These are phyloP conservation scores for Danaus melanippus DNA, from an alignment of 1,140 invertebrate genomes.

Conservation along the genomic window DNA sequence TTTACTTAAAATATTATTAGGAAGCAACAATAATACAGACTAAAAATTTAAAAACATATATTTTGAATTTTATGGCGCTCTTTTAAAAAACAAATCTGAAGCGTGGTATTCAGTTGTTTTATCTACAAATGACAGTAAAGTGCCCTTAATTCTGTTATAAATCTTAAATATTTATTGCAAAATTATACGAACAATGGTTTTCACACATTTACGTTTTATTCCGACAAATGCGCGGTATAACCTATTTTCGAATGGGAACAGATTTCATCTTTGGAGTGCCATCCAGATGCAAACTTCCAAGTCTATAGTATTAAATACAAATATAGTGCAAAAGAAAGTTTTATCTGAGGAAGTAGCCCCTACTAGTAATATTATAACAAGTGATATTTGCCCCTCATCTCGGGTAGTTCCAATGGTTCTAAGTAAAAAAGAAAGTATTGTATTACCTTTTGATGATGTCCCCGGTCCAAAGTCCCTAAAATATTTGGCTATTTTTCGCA, in stretches of 20 bases:
- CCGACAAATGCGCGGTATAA: conserved; percentile 9
- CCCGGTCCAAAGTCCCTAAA: conserved; percentile 75
- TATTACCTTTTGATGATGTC: conserved; percentile 74
- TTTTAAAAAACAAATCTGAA: too few species aligned
- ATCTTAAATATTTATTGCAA: too few species aligned
- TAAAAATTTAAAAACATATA: too few species aligned
- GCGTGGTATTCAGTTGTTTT: too few species aligned
- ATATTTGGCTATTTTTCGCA: conserved; percentile 73
- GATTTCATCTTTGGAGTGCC: conserved; percentile 15
- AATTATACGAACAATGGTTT: too few species aligned
- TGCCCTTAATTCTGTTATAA: too few species aligned
- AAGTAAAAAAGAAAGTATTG: conserved; percentile 38
- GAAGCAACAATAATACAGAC: too few species aligned
- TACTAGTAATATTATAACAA: conserved; percentile 14
- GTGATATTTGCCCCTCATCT: conserved; percentile 38
- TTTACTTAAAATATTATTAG: too few species aligned
- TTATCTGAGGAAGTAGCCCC: conserved; percentile 3
- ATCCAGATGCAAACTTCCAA: conserved; percentile 23
- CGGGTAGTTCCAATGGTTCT: conserved; percentile 44
- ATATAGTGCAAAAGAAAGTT: conserved; percentile 6
- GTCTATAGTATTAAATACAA: conserved; percentile 14
- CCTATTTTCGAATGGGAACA: conserved; percentile 11
- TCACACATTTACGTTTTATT: conserved; percentile 9
- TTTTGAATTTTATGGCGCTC: too few species aligned
- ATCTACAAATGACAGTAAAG: too few species aligned